These are phyloP conservation scores for Metalampra italica DNA, from an alignment of 2,888 invertebrate species.

Conservation along the genomic window DNA sequence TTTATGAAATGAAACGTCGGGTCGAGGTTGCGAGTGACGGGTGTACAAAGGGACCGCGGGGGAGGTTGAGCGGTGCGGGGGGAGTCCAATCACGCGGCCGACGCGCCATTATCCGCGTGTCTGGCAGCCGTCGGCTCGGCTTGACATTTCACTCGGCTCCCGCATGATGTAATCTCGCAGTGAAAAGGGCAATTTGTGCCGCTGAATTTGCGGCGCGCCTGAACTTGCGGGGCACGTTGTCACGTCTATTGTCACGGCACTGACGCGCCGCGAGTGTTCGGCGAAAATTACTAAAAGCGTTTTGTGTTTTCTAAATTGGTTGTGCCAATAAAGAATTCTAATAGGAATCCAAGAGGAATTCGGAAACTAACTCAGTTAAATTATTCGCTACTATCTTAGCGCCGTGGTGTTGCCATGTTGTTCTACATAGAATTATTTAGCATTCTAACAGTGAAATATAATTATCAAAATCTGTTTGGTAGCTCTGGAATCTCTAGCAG, in stretches of 20 bases:
- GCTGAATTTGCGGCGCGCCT: conserved; percentile 76
- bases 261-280: conserved; percentile 31
- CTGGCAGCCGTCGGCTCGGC: conserved; percentile 78
- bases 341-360: neutral
- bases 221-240: conserved; percentile 69
- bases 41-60: conserved; percentile 68
- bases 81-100: conserved; percentile 76
- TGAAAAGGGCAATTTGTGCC: conserved; percentile 79
- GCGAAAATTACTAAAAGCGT: conserved; percentile 24
- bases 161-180: conserved; percentile 79
- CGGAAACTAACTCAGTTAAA: neutral
- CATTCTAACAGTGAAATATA: too few relatives aligned
- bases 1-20: conserved; percentile 75
- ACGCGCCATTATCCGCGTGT: conserved; percentile 79
- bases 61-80: conserved; percentile 37
- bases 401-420: too few relatives aligned
- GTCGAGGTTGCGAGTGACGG: conserved; percentile 72
- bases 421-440: too few relatives aligned
- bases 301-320: conserved; percentile 8
- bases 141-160: conserved; percentile 79
- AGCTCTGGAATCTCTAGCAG: too few relatives aligned
- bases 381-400: neutral
- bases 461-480: too few relatives aligned
- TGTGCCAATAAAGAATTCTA: neutral
- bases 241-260: conserved; percentile 63